These are phyloP conservation scores for Platyscelio sp. DNA, from an alignment of 2,888 invertebrate species.

Conservation along the genomic window DNA sequence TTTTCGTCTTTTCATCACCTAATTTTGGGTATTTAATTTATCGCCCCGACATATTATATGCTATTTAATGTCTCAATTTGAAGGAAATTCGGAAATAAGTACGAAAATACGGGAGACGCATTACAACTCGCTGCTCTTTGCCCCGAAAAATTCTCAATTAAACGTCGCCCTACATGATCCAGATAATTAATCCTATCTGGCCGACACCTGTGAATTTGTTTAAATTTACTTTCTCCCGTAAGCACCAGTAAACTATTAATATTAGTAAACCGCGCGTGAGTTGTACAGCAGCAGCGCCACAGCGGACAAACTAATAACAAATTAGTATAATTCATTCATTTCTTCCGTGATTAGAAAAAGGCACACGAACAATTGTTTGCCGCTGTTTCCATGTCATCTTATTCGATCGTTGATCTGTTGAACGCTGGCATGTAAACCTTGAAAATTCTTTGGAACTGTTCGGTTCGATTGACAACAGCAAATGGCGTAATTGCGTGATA, in stretches of 20 bases:
- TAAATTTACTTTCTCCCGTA: constrained; percentile 47
- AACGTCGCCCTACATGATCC: constrained; percentile 41
- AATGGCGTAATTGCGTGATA: constrained; percentile 4
- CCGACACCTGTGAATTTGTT: constrained; percentile 57
- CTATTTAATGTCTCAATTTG: constrained; percentile 54
- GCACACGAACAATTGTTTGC: too few species aligned
- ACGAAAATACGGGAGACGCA: constrained; percentile 7
- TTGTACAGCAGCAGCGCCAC: too few species aligned
- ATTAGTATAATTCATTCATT: too few species aligned
- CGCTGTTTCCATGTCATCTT: too few species aligned
- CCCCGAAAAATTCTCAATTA: constrained; percentile 42
- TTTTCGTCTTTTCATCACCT: constrained; percentile 33
- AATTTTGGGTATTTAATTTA: constrained; percentile 45
- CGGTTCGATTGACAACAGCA: not conserved
- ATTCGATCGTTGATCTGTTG: too few species aligned
- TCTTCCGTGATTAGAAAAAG: too few species aligned
- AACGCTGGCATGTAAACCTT: too few species aligned
- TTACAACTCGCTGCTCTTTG: not conserved
- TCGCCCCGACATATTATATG: constrained; percentile 51
- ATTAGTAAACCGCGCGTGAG: constrained; percentile 37
- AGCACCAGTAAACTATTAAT: constrained; percentile 62
- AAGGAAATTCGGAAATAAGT: constrained; percentile 45
- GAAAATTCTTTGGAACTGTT: too few species aligned
- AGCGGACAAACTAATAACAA: too few species aligned
- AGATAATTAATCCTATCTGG: constrained; percentile 50